Evolutionary conservation across 2,888 invertebrate genomes (phyloP), one percentile per base, ranked within the genome.

Genomic region (Dexiosoma caninum): DNA sequence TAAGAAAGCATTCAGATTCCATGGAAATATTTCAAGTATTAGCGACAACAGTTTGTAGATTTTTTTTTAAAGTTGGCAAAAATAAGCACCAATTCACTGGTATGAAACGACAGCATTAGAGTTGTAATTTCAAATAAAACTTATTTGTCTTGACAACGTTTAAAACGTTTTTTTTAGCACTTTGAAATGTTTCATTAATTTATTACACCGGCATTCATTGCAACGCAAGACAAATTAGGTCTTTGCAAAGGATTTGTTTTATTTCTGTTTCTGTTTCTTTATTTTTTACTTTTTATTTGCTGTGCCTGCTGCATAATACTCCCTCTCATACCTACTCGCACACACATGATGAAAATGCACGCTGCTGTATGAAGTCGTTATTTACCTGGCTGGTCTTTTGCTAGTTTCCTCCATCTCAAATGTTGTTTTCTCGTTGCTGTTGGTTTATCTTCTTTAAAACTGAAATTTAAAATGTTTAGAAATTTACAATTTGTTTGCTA

Each of bases 181-280:
- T 76, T 59, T 53, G 40, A 30, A 64, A 75, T 69, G 66, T 80
- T 27, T 35, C 49, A 40, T 60, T 76, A 72, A 81, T 81, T 81
- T 77, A 81, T 77, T 77, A 64, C 55, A 60, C 1, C 77, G 66
- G 70, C 70, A 78, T 64, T 78, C 70, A 78, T 64, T 78, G 59
- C 60, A 53, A 44, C 7, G 8, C 16, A 7, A 40, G 14, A 60
- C n/a, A 7, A 60, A 23, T 27, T 6, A 37, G 37, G 27, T 67
- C 55, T 42, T 37, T 53, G 53, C 51, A 66, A 51, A 21, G 49
- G 14, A 46, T 37, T 57, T 57, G 19, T 27, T 49, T 23, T 8
- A n/a, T 49, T 0, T 23, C n/a, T 49, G n/a, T n/a, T 27, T 49
- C n/a, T 27, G 0, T 14, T 30, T 30, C n/a, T n/a, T n/a, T n/a